A percentile compares a stretch with the other conserved stretches of the same genome.
Evolutionary conservation across 2,797 vertebrate genomes (phyloP).

Genomic region (Microctenopoma lineatum): DNA sequence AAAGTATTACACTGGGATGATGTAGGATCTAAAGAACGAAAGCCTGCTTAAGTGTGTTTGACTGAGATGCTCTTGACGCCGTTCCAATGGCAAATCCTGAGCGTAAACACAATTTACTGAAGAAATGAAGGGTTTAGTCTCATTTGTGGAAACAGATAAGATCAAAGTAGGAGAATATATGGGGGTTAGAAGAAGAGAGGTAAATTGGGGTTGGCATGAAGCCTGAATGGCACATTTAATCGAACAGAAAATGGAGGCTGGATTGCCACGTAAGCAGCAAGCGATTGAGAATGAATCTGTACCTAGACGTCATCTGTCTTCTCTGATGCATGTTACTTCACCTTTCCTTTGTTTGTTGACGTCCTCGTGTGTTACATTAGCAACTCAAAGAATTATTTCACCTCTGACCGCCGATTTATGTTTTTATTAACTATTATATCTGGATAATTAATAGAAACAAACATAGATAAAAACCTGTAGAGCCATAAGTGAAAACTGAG

Average conservation of each 20-base stretch:
- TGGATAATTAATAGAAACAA: not conserved
- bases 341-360: slow-evolving; percentile 40
- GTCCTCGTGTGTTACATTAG: slow-evolving; percentile 2
- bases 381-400: not conserved
- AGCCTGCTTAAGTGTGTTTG: slow-evolving; percentile 54
- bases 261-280: slow-evolving; percentile 37
- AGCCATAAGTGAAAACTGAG: not conserved
- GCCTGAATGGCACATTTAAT: slow-evolving; percentile 64
- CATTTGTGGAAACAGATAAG: slow-evolving; percentile 65
- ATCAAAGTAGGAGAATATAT: slow-evolving; percentile 44
- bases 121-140: slow-evolving; percentile 58
- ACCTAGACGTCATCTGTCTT: slow-evolving; percentile 36
- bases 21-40: slow-evolving; percentile 42
- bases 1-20: slow-evolving; percentile 57
- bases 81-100: slow-evolving; percentile 44
- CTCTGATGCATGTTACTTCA: slow-evolving; percentile 40
- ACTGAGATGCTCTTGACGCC: slow-evolving; percentile 49
- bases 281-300: slow-evolving; percentile 51
- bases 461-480: not conserved
- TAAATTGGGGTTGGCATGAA: slow-evolving; percentile 45
- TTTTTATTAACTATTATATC: slow-evolving; percentile 10
- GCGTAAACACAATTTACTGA: slow-evolving; percentile 63
- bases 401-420: not conserved
- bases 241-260: slow-evolving; percentile 62
- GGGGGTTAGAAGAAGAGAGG: slow-evolving; percentile 21